A percentile compares a stretch with the other conserved stretches of the same genome.
These are phyloP conservation scores for Incurvaria masculella DNA, from an alignment of 2,888 invertebrate species.

Conservation along the genomic window DNA sequence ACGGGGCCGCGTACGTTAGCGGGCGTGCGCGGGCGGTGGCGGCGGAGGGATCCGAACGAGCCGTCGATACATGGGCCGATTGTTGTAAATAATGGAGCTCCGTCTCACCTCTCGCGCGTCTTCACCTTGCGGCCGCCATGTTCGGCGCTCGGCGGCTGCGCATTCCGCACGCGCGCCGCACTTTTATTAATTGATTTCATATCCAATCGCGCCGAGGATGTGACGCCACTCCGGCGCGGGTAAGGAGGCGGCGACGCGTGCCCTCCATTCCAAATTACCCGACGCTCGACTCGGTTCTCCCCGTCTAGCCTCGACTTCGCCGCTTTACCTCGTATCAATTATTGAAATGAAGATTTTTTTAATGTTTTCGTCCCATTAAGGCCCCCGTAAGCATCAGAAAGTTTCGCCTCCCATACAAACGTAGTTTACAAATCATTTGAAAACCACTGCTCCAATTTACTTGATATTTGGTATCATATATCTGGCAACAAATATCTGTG, in stretches of 20 bases:
- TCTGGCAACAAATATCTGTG: too few species aligned
- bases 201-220: slow-evolving; percentile 50
- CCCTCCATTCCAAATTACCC: slow-evolving; percentile 36
- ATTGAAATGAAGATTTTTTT: too few species aligned
- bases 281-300: not conserved
- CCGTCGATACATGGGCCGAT: not conserved
- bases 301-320: too few species aligned
- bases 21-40: not conserved
- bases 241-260: slow-evolving; percentile 33
- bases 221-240: slow-evolving; percentile 41
- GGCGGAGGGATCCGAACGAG: not conserved
- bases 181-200: slow-evolving; percentile 50
- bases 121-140: not conserved
- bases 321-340: too few species aligned
- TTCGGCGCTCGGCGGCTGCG: not conserved
- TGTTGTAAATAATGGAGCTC: not conserved
- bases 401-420: too few species aligned
- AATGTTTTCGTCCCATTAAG: too few species aligned
- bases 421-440: too few species aligned
- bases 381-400: too few species aligned
- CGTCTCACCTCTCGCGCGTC: not conserved
- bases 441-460: too few species aligned
- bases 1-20: too few species aligned
- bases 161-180: slow-evolving; percentile 35
- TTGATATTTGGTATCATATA: too few species aligned